Base-by-base conservation (phyloP, 2,113 vertebrate species). In the Perca fluviatilis region DNA sequence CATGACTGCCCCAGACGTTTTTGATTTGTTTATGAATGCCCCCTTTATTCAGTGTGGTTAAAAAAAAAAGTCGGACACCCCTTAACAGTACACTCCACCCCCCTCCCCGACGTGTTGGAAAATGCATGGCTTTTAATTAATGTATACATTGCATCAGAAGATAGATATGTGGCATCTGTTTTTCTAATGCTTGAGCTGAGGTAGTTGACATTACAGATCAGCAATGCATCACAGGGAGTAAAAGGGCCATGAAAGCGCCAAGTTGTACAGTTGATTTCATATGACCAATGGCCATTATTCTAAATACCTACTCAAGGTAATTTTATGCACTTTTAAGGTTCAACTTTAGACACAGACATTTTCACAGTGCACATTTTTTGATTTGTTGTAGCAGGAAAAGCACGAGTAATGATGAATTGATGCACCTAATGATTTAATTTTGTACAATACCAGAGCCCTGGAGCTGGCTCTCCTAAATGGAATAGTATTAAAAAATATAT, bases 11-110 rank as follows among this genome's bases (percentile, higher is more conserved):
- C 18, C 43, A n/a, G 47, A 79, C 1, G 7, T 19, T 84, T 43
- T 43, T 64, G 64, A 60, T 77, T 80, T 94, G 93, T 95, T 95
- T 94, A 95, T 95, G 93, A 93, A 92, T 86, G 70, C 71, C 43
- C 50, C 58, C 89, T 88, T 86, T 74, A 77, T 72, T 78, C 36
- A 83, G 76, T 75, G 80, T 77, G 50, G 53, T 88, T 79, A 95
- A 92, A 91, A 68, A 2, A 81, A 95, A 92, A 91, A 68, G 2
- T 27, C 19, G 58, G 54, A 51, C 25, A 30, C 13, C n/a, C 40
- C 40, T 40, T 40, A 10, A 40, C 40, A 40, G 40, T 9, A 40
- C 40, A 2, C 36, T 11, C 19, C 15, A 1, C 30, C 36, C 25
- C 30, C 27, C 36, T n/a, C 30, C 27, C 65, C 33, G 30, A 69